phyloP scores from a whole-genome alignment of 1,140 invertebrate species.

The Pentalonia nigronervosa region DNA sequence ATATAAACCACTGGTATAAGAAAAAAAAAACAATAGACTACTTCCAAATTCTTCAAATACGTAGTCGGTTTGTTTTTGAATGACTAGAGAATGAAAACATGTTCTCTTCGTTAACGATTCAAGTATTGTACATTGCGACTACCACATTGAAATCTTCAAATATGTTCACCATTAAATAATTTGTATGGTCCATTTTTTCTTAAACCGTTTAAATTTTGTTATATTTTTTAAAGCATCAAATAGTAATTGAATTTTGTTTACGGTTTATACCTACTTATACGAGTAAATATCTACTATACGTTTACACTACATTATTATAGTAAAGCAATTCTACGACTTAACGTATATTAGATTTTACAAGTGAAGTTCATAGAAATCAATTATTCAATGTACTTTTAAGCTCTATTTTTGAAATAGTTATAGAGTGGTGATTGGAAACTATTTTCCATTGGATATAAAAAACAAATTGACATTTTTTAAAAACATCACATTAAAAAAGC shows the following conservation, averaged over 20 bases:
- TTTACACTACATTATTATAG: no score
- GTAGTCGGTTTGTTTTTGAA: constrained; percentile 33
- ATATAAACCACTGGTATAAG: neutral
- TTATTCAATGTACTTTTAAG: neutral
- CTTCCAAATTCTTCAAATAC: constrained; percentile 51
- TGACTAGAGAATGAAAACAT: constrained; percentile 10
- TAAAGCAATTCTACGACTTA: neutral
- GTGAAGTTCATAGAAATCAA: neutral
- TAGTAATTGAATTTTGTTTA: neutral
- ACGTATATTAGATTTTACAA: neutral
- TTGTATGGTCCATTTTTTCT: constrained; percentile 3
- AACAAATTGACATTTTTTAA: neutral
- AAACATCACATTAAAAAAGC: neutral
- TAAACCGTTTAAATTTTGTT: neutral
- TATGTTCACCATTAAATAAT: constrained; percentile 18
- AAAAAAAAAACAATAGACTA: constrained; percentile 46
- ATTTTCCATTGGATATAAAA: neutral
- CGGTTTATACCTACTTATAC: no score
- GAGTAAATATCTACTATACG: no score
- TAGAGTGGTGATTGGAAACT: neutral
- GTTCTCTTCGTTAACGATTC: constrained; percentile 29
- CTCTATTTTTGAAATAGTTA: no score
- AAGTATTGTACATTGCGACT: neutral
- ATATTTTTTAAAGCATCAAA: neutral
- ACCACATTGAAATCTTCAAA: neutral